These are phyloP conservation scores for Tapirus terrestris DNA, from an alignment of 2,113 vertebrate genomes.

Conservation along the genomic window DNA sequence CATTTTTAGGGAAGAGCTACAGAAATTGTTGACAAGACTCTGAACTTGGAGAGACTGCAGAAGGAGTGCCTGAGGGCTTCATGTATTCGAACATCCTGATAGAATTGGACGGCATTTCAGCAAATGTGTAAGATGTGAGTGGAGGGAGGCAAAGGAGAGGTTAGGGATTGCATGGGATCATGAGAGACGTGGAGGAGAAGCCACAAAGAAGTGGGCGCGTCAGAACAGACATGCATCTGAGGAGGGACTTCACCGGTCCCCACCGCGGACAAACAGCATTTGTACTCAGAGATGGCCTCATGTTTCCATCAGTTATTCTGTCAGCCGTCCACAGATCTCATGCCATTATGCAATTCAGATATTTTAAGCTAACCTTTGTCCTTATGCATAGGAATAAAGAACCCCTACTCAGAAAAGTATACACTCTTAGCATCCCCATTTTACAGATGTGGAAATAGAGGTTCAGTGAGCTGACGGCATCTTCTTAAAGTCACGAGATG, in stretches of 20 bases:
- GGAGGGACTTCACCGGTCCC: not conserved
- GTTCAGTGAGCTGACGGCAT: not conserved
- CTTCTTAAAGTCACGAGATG: not conserved
- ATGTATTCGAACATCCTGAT: not conserved
- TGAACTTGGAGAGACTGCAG: not conserved
- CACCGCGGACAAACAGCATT: rapidly evolving
- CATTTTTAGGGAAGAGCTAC: not conserved
- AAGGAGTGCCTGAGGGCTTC: not conserved
- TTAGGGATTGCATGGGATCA: too few relatives aligned
- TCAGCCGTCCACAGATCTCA: not conserved
- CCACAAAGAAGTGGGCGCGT: not conserved
- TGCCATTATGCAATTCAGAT: not conserved
- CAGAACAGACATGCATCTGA: not conserved
- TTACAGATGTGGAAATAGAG: not conserved
- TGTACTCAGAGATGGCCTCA: rapidly evolving
- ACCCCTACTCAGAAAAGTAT: not conserved
- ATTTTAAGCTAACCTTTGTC: not conserved
- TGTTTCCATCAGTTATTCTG: too few relatives aligned
- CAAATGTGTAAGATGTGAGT: too few relatives aligned
- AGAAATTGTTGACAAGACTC: not conserved
- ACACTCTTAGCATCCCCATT: not conserved
- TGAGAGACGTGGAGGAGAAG: not conserved
- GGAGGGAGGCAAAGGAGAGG: not conserved
- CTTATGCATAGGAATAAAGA: not conserved
- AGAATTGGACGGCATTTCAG: not conserved